Evolutionary conservation across 2,888 invertebrate genomes (phyloP).

Genomic region (Drosophila helvetica): DNA sequence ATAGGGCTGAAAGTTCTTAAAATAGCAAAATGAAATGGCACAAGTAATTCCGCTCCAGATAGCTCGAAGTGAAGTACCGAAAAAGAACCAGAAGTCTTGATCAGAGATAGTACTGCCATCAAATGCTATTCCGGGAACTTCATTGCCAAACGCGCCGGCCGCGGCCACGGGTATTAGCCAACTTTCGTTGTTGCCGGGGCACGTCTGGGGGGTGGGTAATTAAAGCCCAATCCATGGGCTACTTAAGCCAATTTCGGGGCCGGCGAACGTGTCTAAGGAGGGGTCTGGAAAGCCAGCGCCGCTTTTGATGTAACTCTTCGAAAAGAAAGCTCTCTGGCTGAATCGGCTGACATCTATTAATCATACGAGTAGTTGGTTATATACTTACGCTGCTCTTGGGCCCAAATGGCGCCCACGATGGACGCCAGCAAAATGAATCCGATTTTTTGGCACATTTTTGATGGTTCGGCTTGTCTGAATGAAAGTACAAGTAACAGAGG

Average conservation of each 20-base stretch:
- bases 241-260: slow-evolving; percentile 30
- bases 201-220: slow-evolving; percentile 46
- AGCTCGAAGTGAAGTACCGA: slow-evolving; percentile 8
- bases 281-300: slow-evolving; percentile 31
- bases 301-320: slow-evolving; percentile 36
- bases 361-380: slow-evolving; percentile 1
- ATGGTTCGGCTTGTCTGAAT: slow-evolving; percentile 48
- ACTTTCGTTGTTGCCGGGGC: slow-evolving; percentile 44
- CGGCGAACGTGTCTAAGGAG: slow-evolving; percentile 45
- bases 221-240: slow-evolving; percentile 41
- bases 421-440: slow-evolving; percentile 65
- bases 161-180: not conserved
- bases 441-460: slow-evolving; percentile 67
- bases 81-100: slow-evolving; percentile 27
- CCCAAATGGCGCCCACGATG: slow-evolving; percentile 59
- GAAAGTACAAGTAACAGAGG: slow-evolving; percentile 77
- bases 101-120: slow-evolving; percentile 6
- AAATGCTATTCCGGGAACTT: slow-evolving; percentile 22
- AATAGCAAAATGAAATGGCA: not conserved
- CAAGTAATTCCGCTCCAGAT: not conserved
- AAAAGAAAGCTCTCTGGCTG: slow-evolving; percentile 36
- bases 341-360: slow-evolving; percentile 7
- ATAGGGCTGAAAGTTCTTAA: not conserved
- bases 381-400: slow-evolving; percentile 79
- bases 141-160: not conserved